Evolutionary conservation across 2,113 vertebrate genomes (phyloP).

Genomic region (Gambusia affinis): DNA sequence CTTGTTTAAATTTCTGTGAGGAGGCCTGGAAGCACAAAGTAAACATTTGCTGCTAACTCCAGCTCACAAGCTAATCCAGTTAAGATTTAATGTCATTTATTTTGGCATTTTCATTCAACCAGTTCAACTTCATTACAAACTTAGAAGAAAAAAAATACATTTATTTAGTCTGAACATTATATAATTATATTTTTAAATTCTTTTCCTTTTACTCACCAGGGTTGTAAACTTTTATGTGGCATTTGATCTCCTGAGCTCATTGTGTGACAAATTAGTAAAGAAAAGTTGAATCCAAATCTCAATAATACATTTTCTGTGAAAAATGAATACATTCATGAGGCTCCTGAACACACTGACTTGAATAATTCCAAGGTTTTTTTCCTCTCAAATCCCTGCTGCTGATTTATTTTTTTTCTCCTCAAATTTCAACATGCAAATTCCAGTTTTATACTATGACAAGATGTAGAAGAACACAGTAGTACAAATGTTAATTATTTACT

Average conservation of each 20-base stretch:
- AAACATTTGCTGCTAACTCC: not conserved
- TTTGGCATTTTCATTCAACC: not conserved
- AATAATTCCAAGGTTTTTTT: constrained; percentile 11
- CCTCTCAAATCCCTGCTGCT: not conserved
- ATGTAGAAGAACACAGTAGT: not conserved
- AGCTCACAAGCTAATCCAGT: not conserved
- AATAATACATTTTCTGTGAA: not conserved
- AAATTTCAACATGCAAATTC: constrained; percentile 13
- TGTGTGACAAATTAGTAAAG: constrained; percentile 1
- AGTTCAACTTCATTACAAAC: not conserved
- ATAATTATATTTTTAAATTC: not conserved
- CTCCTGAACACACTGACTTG: constrained; percentile 9
- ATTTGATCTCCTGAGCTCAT: not conserved
- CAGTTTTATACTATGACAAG: not conserved
- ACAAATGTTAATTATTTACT: constrained; percentile 11
- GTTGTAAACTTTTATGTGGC: constrained; percentile 13
- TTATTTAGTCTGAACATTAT: not conserved
- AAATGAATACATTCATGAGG: constrained; percentile 19
- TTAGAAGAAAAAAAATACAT: not conserved
- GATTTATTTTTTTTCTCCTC: not conserved
- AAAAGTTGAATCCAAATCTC: constrained; percentile 1
- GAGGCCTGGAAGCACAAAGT: not conserved
- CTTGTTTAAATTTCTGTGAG: not conserved
- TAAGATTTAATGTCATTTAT: not conserved
- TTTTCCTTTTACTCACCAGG: constrained; percentile 11